Evolutionary conservation across 2,797 vertebrate species (phyloP), one percentile per base, ranked within the genome.

Genomic region (Takifugu rubripes): DNA sequence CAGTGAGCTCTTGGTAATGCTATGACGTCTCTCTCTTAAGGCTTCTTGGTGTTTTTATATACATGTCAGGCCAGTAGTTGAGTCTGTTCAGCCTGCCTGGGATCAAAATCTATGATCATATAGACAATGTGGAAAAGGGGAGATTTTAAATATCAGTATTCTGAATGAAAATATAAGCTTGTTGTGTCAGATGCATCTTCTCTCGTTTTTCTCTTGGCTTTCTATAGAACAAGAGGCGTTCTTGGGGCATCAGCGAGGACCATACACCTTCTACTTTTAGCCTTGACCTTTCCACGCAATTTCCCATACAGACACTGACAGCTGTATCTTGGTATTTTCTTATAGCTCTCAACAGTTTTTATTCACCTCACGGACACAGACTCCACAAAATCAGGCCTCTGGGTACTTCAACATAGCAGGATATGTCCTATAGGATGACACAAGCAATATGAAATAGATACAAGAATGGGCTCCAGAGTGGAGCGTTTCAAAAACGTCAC

Each of bases 1-100:
- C 31, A 36, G 55, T 61, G 70, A 73, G 54, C 64, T 56, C 40
- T 42, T 70, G 49, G 55, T 80, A 58, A 68, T 49, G 42, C 64
- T 56, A 59, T 46, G 29, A 63, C 64, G 57, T 27, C 27, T 50
- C 43, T 63, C 44, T 52, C 63, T 61, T 65, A 64, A 70, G 61
- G 56, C 50, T 45, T 70, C 52, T 54, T 63, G 25, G 42, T 29
- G 26, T 40, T 26, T 40, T 29, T 64, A 42, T 24, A 44, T 24
- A 50, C 52, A 24, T 53, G 14, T 44, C 17, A 3, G 49, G 47
- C 21, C 33, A 6, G 8, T 8, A 12, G 47, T 3, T 21, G 24
- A 3, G 59, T 56, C 7, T 12, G 3, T n/a, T 54, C 6, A 47
- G 40, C 46, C 3, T 36, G 43, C 49, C 17, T 0, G 2, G 14